Base-by-base conservation (phyloP, 2,113 vertebrate species). In the Cercopithecus mona region DNA sequence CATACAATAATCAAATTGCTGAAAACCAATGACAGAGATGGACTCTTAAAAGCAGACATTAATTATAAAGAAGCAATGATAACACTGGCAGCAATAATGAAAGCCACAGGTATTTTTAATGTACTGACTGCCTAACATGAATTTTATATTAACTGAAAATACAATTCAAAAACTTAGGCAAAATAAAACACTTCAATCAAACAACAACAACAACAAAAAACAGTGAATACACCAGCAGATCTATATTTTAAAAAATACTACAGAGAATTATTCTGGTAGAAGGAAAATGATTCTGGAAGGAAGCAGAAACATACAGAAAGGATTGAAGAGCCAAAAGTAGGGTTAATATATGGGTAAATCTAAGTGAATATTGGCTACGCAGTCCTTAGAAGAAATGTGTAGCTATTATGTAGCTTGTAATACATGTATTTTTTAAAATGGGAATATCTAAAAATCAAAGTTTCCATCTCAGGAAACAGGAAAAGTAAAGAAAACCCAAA, bases 141-240 rank as follows among this genome's bases (percentile, higher is more conserved):
- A 93, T 75, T 93, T 85, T 84, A 64, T 57, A 95, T 57, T 79
- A 50, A 64, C 43, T 64, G 23, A 94, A 80, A 93, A 80, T 66
- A 57, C 45, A 8, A 93, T 40, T 64, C 0, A 97, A 89, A 70
- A 79, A 64, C 22, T 59, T 72, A 55, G 80, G 48, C 20, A 91
- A 81, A 73, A n/a, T 76, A 75, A 59, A 1, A 88, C 84, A 94
- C 80, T 85, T 84, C 80, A 23, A 85, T 32, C 35, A 89, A 89
- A 85, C 4, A 50, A 50, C n/a, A 40, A 4, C 4, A 40, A 40
- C 4, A 40, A 40, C 4, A 70, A 85, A 64, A 57, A n/a, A 9
- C 61, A 80, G 8, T 88, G 45, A 80, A 30, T 66, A 40, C 14
- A 35, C 8, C n/a, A 88, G 8, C 5, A 94, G 3, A 59, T 52